Evolutionary conservation across 2,888 invertebrate genomes (phyloP), one percentile per base, ranked within the genome.

Genomic region (Apoda limacodes): DNA sequence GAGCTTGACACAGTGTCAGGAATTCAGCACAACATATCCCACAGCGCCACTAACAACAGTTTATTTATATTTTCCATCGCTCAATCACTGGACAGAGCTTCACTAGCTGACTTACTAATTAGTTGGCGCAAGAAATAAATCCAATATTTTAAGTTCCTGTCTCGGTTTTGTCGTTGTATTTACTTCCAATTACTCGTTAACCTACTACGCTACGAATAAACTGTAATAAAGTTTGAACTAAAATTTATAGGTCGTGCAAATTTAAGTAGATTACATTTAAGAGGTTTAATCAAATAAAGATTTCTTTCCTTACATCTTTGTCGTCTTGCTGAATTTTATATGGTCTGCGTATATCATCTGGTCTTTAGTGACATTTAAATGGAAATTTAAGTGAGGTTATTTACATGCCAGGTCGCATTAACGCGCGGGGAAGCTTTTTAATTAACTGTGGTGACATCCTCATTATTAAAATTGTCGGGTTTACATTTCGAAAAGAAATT

Each of bases 211-310:
- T 17, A 17, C 17, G 17, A 17, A 17, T 7, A 17, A 7, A 7
- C 7, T 17, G 5, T 17, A 6, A 6, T 17, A 17, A 17, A 17
- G 55, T 58, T 55, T 50, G 37, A 15, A 22, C 30, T 36, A 47
- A 40, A 43, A 48, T 49, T 50, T 50, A 50, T 46, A 36, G 39
- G 44, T 39, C 28, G 7, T 17, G 17, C 17, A 17, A 43, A 40
- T 49, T 44, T 43, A 45, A 49, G 52, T 43, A 43, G 47, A n/a
- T n/a, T n/a, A n/a, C n/a, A n/a, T 51, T 52, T 51, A 48, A 55
- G 51, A 42, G 45, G 37, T 52, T 59, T 48, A 63, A 60, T 62
- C 56, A 57, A 56, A 50, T 54, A 47, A 54, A 54, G 48, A 56
- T 57, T 49, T 48, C 48, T 50, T 50, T 50, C 45, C 37, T 35